phyloP scores from a whole-genome alignment of 2,888 invertebrate species.

The Minunthozetes semirufus region DNA sequence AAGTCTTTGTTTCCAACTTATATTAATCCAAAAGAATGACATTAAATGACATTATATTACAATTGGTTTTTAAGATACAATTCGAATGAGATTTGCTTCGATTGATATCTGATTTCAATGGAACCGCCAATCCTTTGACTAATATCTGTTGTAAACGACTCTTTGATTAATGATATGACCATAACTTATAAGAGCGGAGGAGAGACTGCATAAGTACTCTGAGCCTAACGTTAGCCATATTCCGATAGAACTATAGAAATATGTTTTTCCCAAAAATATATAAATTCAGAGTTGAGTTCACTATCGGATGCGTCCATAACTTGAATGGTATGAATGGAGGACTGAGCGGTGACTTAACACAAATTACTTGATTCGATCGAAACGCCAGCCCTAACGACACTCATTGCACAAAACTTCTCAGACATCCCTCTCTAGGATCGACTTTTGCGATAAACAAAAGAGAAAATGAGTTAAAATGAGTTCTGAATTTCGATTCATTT shows the following conservation, averaged over 20 bases:
- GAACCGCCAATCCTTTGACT: not conserved
- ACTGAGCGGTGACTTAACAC: not conserved
- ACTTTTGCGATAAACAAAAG: not conserved
- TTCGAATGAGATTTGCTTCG: not conserved
- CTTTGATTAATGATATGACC: not conserved
- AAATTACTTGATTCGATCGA: not conserved
- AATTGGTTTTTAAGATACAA: not conserved
- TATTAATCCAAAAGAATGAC: not conserved
- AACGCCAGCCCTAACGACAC: not conserved
- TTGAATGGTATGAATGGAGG: not conserved
- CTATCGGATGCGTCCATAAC: not conserved
- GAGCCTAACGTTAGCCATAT: not conserved
- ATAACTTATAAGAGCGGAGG: not conserved
- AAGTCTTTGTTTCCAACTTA: no score
- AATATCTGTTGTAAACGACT: not conserved
- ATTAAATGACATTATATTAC: not conserved
- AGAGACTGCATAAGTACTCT: not conserved
- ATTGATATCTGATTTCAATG: not conserved
- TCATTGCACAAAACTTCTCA: not conserved
- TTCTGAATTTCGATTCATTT: not conserved
- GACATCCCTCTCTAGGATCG: not conserved
- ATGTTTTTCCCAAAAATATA: not conserved
- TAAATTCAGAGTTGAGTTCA: not conserved
- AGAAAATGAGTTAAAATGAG: not conserved
- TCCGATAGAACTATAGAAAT: conserved; percentile 2